Percentiles rank a stretch among this genome's conserved stretches.
Evolutionary conservation across 2,113 vertebrate genomes (phyloP).

Genomic region (Psephotus haematonotus): DNA sequence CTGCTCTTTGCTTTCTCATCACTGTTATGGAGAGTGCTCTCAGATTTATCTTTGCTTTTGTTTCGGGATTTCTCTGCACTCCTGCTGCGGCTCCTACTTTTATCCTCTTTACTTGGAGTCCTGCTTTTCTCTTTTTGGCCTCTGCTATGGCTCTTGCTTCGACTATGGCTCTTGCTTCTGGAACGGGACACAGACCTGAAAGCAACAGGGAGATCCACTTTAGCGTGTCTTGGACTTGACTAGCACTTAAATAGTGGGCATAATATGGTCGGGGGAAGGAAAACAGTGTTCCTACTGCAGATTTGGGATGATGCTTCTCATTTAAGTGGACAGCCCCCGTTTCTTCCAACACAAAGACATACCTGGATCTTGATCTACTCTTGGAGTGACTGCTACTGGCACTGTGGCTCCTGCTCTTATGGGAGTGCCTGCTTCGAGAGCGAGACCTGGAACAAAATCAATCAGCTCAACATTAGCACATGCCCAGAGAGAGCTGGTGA

Average conservation of each 20-base stretch:
- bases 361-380: slow-evolving; percentile 87
- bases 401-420: slow-evolving; percentile 91
- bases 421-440: slow-evolving; percentile 91
- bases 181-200: slow-evolving; percentile 87
- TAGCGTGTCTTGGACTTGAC: background rate
- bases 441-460: slow-evolving; percentile 81
- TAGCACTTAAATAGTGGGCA: background rate
- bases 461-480: rapidly evolving
- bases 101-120: slow-evolving; percentile 79
- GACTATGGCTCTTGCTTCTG: slow-evolving; percentile 82
- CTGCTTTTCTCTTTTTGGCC: slow-evolving; percentile 83
- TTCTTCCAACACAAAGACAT: background rate
- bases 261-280: background rate
- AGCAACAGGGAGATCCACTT: slow-evolving; percentile 10
- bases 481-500: background rate
- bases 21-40: slow-evolving; percentile 70
- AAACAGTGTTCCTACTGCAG: background rate
- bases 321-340: background rate
- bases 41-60: slow-evolving; percentile 75
- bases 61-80: slow-evolving; percentile 71
- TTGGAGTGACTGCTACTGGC: slow-evolving; percentile 88
- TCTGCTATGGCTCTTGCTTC: slow-evolving; percentile 78
- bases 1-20: slow-evolving; percentile 72
- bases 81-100: slow-evolving; percentile 79
- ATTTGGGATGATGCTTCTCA: background rate